Percentiles rank a stretch among this genome's conserved stretches.
Evolutionary conservation across 2,888 invertebrate genomes (phyloP).

Genomic region (Macrosiphum euphorbiae): DNA sequence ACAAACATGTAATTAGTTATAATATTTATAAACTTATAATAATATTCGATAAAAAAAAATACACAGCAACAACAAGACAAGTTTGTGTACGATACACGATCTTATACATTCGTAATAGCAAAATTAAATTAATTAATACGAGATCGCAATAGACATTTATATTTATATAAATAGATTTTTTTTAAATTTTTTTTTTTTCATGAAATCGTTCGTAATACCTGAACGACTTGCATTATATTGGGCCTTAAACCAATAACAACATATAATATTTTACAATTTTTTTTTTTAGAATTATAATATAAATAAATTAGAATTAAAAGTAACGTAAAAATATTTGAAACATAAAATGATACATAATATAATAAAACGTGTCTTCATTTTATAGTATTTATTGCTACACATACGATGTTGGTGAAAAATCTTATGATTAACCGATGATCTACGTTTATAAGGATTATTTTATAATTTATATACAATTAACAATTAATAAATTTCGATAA

Average conservation of each 20-base stretch:
- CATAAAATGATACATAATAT: not conserved
- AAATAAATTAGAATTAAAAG: not conserved
- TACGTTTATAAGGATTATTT: not conserved
- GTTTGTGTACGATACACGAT: not conserved
- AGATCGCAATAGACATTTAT: not conserved
- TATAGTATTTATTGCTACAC: not conserved
- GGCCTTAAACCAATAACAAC: not conserved
- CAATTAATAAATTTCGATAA: not conserved
- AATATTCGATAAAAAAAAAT: not conserved
- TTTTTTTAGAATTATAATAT: not conserved
- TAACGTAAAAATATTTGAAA: not conserved
- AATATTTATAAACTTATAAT: not conserved
- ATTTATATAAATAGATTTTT: not conserved
- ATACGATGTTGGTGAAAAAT: not conserved
- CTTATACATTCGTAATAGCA: not conserved
- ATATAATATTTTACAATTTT: not conserved
- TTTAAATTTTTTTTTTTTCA: not conserved
- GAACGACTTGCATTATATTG: not conserved
- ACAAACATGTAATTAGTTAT: not conserved
- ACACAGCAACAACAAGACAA: not conserved
- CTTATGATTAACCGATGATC: not conserved
- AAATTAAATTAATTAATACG: not conserved
- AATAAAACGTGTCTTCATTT: not conserved
- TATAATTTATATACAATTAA: not conserved
- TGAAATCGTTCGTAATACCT: not conserved